A percentile compares a stretch with the other conserved stretches of the same genome.
phyloP scores from a whole-genome alignment of 2,888 invertebrate genomes.

The Cheilosia pagana region DNA sequence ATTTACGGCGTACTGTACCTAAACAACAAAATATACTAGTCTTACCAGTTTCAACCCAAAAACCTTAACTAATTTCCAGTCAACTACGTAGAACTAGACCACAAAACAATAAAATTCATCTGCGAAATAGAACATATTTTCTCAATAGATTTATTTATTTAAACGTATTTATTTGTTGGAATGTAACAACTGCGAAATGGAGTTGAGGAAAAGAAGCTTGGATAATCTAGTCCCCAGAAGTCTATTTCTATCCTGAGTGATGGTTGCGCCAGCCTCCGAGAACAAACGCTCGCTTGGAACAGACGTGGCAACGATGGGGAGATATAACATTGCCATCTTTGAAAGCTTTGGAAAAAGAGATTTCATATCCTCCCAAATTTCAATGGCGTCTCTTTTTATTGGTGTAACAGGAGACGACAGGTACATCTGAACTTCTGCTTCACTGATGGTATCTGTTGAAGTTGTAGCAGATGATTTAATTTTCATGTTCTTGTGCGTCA shows the following conservation, averaged over 20 bases:
- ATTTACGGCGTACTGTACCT: too few relatives aligned
- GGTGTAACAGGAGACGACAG: conserved; percentile 77
- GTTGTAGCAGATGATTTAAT: conserved; percentile 38
- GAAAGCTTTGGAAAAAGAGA: conserved; percentile 61
- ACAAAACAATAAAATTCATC: conserved; percentile 1
- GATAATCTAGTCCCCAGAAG: conserved; percentile 60
- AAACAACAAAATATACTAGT: neutral
- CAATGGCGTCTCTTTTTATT: conserved; percentile 70
- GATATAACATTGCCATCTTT: conserved; percentile 78
- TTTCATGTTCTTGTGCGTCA: conserved; percentile 47
- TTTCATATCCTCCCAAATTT: conserved; percentile 28
- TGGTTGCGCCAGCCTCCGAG: conserved; percentile 79
- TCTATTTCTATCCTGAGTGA: conserved; percentile 58
- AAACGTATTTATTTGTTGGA: conserved; percentile 6
- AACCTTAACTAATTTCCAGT: neutral
- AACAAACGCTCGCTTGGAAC: conserved; percentile 79
- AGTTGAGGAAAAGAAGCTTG: conserved; percentile 53
- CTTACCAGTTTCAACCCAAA: neutral
- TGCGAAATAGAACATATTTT: neutral
- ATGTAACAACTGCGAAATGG: conserved; percentile 23
- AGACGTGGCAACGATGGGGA: conserved; percentile 78
- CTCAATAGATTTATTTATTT: neutral
- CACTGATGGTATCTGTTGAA: conserved; percentile 30
- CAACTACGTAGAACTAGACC: neutral
- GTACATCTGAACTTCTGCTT: conserved; percentile 77